phyloP scores from a whole-genome alignment of 2,888 invertebrate species.

The Invenusta paracnida region DNA sequence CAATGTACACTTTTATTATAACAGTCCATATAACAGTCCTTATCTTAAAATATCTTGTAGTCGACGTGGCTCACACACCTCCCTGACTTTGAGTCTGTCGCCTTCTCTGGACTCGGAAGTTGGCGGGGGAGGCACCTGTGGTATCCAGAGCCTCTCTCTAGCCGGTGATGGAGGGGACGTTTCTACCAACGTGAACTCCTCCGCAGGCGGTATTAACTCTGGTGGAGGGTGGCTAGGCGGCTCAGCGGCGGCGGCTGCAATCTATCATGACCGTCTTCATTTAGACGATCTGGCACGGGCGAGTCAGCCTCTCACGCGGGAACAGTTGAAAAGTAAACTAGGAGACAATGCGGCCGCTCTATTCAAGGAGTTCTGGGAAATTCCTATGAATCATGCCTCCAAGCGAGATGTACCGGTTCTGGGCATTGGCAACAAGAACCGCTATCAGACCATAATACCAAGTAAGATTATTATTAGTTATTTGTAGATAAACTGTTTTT shows the following conservation, averaged over 20 bases:
- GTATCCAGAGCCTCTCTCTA: not conserved
- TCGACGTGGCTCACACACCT: conserved; percentile 36
- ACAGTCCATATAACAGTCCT: too few relatives aligned
- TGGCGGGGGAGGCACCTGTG: not conserved
- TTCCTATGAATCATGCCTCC: conserved; percentile 83
- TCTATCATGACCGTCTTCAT: not conserved
- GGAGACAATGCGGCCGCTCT: conserved; percentile 10
- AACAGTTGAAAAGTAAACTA: not conserved
- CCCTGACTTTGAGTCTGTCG: conserved; percentile 27
- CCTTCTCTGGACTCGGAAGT: conserved; percentile 10
- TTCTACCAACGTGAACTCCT: not conserved
- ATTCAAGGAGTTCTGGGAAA: conserved; percentile 64
- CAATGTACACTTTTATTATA: too few relatives aligned
- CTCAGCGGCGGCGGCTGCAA: not conserved
- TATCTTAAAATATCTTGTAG: too few relatives aligned
- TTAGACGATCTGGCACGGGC: not conserved
- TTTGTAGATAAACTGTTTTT: too few relatives aligned
- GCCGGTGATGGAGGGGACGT: too few relatives aligned
- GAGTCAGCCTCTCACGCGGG: not conserved
- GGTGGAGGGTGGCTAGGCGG: not conserved
- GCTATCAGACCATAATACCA: conserved; percentile 77
- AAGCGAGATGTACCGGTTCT: conserved; percentile 72
- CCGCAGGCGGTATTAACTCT: too few relatives aligned
- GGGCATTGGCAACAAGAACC: conserved; percentile 80
- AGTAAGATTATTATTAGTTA: too few relatives aligned